A percentile compares a stretch with the other conserved stretches of the same genome.
phyloP scores from a whole-genome alignment of 2,888 invertebrate species.

The Drosophila meridiana region DNA sequence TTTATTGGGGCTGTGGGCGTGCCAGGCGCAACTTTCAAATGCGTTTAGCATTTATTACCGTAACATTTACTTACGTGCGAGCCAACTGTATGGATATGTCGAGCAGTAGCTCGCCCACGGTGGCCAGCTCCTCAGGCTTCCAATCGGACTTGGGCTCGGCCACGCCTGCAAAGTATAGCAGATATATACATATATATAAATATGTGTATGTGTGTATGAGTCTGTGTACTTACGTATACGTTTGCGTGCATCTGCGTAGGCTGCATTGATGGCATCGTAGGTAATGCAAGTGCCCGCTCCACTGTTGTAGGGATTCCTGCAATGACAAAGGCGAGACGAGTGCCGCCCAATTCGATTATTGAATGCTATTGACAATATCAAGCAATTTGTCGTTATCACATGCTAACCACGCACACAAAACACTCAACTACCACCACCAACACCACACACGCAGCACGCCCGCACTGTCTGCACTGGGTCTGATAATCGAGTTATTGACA shows the following conservation, averaged over 20 bases:
- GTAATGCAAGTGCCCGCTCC: slow-evolving; percentile 92
- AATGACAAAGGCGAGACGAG: slow-evolving; percentile 13
- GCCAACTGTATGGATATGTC: slow-evolving; percentile 94
- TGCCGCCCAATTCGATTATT: slow-evolving; percentile 24
- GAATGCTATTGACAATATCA: slow-evolving; percentile 53
- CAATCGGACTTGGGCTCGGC: slow-evolving; percentile 92
- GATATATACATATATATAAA: not conserved
- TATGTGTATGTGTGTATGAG: not conserved
- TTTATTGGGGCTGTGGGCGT: slow-evolving; percentile 62
- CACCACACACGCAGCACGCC: not conserved
- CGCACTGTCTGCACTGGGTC: slow-evolving; percentile 50
- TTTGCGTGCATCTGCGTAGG: slow-evolving; percentile 94
- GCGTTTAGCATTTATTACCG: slow-evolving; percentile 45
- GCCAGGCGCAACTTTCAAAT: slow-evolving; percentile 67
- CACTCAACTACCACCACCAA: not conserved
- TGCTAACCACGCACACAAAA: slow-evolving; percentile 56
- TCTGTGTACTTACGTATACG: slow-evolving; percentile 91
- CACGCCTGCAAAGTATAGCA: slow-evolving; percentile 87
- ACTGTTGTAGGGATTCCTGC: slow-evolving; percentile 86
- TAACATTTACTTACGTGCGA: slow-evolving; percentile 89
- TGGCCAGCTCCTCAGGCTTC: slow-evolving; percentile 93
- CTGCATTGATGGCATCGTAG: slow-evolving; percentile 94
- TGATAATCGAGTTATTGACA: slow-evolving; percentile 82
- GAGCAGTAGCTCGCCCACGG: slow-evolving; percentile 93
- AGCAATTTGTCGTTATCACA: slow-evolving; percentile 72